Percentiles rank a stretch among this genome's conserved stretches.
Evolutionary conservation across 1,140 invertebrate species (phyloP).

Genomic region (Drosophila insularis): DNA sequence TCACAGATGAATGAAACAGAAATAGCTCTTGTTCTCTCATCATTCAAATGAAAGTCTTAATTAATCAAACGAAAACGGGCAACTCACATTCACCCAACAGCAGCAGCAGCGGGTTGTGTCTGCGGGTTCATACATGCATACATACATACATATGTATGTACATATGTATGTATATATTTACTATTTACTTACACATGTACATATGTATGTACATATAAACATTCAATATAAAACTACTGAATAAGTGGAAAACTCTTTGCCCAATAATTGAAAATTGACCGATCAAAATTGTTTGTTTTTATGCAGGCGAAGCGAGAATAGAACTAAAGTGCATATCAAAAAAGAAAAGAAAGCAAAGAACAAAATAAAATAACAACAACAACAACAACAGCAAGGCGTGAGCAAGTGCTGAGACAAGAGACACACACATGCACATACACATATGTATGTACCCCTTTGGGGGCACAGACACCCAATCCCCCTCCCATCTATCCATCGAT

Average conservation of each 20-base stretch:
- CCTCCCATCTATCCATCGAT: too few relatives aligned
- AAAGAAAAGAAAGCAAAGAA: not conserved
- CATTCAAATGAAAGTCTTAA: conserved; percentile 46
- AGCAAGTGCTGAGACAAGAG: not conserved
- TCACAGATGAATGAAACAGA: conserved; percentile 11
- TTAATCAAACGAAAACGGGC: conserved; percentile 52
- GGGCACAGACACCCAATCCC: too few relatives aligned
- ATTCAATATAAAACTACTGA: not conserved
- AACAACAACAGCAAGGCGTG: too few relatives aligned
- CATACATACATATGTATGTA: conserved; percentile 9
- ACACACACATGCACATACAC: not conserved
- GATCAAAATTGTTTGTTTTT: conserved; percentile 31
- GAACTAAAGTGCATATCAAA: conserved; percentile 8
- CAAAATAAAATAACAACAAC: conserved; percentile 11
- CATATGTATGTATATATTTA: conserved; percentile 8
- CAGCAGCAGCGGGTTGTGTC: conserved; percentile 27
- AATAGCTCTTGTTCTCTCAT: conserved; percentile 16
- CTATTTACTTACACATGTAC: conserved; percentile 3
- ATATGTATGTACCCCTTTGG: too few relatives aligned
- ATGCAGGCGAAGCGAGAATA: conserved; percentile 17
- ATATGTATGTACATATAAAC: not conserved
- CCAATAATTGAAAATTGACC: conserved; percentile 49
- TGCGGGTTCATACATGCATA: conserved; percentile 47
- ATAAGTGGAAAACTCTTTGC: conserved; percentile 19
- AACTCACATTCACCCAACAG: not conserved